Evolutionary conservation across 2,797 vertebrate genomes (phyloP), one percentile per base, ranked within the genome.

Genomic region (Amphiprion clarkii): DNA sequence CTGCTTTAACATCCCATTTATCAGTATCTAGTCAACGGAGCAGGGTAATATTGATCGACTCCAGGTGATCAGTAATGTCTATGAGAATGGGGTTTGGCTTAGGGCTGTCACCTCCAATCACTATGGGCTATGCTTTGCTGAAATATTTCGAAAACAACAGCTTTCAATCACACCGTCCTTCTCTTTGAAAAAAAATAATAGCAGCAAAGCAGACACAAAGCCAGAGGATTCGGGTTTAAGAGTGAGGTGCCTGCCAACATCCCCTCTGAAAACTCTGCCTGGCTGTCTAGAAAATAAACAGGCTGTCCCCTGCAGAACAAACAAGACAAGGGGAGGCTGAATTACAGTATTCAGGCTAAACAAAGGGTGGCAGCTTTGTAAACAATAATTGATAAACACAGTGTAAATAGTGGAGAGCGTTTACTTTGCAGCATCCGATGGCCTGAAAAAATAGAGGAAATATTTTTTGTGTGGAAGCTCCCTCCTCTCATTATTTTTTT

Each of bases 281-380:
- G 67, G 76, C 79, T 78, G 65, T 82, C 79, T 69, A 23, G 52
- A 82, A 87, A 83, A 87, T 76, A 87, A 90, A 90, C 81, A 88
- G 39, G 49, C 54, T 17, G 27, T 77, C 63, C 60, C 58, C 42
- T 7, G 51, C 53, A 79, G 75, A 83, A 82, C 63, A 77, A 84
- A 81, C 58, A 81, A 78, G 75, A 78, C 3, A 31, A 71, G 44
- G 46, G 53, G 58, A 68, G 70, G 63, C 36, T 51, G 51, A 71
- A 79, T 86, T 61, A 73, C 58, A 79, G 84, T 72, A 83, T 77
- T 78, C 69, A 78, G 64, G 71, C 39, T 74, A 66, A 76, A 87
- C 54, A 75, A 78, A 86, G 36, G 59, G 58, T 58, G 74, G 74
- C 78, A 80, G 86, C 82, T 71, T 78, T 76, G 74, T 73, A 87